Base-by-base conservation (phyloP, 2,797 vertebrate species). In the Buphagus erythrorhynchus region DNA sequence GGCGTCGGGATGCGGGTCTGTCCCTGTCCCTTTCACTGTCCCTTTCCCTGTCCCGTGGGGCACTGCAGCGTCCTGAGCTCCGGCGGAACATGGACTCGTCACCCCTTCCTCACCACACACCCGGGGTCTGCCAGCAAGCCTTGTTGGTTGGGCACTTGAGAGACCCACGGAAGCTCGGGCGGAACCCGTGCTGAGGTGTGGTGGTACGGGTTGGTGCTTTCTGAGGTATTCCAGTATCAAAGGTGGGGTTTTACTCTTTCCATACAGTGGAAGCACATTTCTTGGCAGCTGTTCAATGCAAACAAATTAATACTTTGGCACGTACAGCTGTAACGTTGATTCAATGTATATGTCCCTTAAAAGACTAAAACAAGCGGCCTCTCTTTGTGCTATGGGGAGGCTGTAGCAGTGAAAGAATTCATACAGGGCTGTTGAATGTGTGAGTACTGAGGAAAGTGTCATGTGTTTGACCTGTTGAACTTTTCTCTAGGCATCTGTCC, bases 121-220 rank as follows among this genome's bases (percentile, higher is more conserved):
- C 5, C 15, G 0, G 16, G 1, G 5, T 16, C 35, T 14, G 51
- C 48, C 25, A 0, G 11, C 25, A 8, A 2, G 11, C n/a, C 12
- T 0, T 5, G 1, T 18, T 9, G 4, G 11, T 5, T 22, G 33
- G 22, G 2, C 26, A 3, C 13, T 6, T 12, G 14, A 0, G 43
- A 4, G 40, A 10, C 8, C 13, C 57, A 0, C 8, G 2, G 2
- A 8, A 17, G 25, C 52, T 38, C 19, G 9, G 66, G 0, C 15
- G 6, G 5, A 29, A 29, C 54, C 38, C 6, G 0, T 8, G 0
- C 24, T 20, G 54, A 22, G 33, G 16, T 19, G 66, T 33, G 33
- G 67, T 25, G 29, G 66, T 45, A 9, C 2, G 7, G 26, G 25
- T 10, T 65, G 49, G 14, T 52, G 36, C 14, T 54, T 48, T 25